Evolutionary conservation across 2,113 vertebrate species (phyloP), one percentile per base, ranked within the genome.

Genomic region (Melanerpes formicivorus): DNA sequence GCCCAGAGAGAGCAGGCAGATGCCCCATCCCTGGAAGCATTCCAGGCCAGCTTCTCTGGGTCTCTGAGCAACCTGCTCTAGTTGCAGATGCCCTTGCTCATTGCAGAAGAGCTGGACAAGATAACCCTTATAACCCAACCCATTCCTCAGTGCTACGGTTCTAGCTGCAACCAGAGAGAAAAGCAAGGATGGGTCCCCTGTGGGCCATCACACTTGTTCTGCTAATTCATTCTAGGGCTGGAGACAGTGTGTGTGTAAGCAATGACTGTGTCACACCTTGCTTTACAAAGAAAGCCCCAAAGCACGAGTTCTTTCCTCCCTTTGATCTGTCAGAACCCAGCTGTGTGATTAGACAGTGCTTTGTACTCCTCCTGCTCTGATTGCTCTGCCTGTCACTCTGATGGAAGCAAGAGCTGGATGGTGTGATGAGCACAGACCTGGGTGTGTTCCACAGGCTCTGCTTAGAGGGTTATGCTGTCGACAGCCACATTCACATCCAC

Each of bases 401-500:
- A 48, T 62, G 75, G 78, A 26, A 77, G 26, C 30, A 5, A 52
- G 60, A 65, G 73, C 14, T 83, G 3, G 12, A 14, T 23, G 46
- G 46, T 22, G 50, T n/a, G 69, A 26, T 34, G 55, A 75, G 7
- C 60, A 21, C 22, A 60, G 46, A 50, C 72, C 25, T 14, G 5
- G 25, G 18, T 27, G 54, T 30, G 10, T 30, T 67, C 67, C 22
- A 0, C 6, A 22, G 27, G 18, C 18, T 4, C 8, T 29, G 62
- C 19, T n/a, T 26, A 29, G 15, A 22, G 27, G 37, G 37, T 70
- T 54, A 21, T 9, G 26, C 21, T 42, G 44, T 37, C 14, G 21
- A 4, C 34, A 30, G 14, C 1, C 1, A 7, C 12, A 2, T 32
- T 74, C 0, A 1, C 26, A 13, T 2, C 10, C 16, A 3, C 19